Evolutionary conservation across 1,140 invertebrate species (phyloP).

Genomic region (Drosophila miranda): DNA sequence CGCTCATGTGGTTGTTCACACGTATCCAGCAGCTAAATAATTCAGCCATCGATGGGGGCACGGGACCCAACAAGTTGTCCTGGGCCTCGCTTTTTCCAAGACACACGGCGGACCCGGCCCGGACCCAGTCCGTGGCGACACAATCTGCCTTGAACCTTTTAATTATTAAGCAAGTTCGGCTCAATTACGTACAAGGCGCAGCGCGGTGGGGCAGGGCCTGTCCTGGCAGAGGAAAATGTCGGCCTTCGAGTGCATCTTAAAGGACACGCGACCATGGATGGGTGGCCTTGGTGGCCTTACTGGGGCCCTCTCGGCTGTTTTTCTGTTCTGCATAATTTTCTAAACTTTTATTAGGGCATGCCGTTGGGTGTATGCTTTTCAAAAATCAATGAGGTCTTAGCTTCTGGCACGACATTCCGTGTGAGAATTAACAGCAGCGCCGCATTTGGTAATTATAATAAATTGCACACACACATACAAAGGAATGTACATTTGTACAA

Average conservation of each 20-base stretch:
- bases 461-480: no score
- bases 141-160: constrained; percentile 45
- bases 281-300: no score
- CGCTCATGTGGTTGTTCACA: constrained; percentile 45
- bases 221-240: constrained; percentile 12
- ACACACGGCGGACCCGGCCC: not conserved
- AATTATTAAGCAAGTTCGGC: constrained; percentile 45
- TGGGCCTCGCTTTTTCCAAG: constrained; percentile 38
- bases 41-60: constrained; percentile 22
- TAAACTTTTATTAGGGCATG: no score
- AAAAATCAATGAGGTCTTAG: no score
- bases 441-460: no score
- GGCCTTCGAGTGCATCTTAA: constrained; percentile 15
- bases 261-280: constrained; percentile 2
- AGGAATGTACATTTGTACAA: no score
- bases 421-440: no score
- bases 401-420: no score
- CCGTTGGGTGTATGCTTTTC: no score
- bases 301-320: not conserved
- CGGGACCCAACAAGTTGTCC: constrained; percentile 43
- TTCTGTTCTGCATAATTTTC: no score
- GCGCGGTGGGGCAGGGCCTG: no score
- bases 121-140: constrained; percentile 1
- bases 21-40: constrained; percentile 39
- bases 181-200: constrained; percentile 45